Conservation (phyloP, 1,140 invertebrate species). For the Apocrypta bakeri region DNA sequence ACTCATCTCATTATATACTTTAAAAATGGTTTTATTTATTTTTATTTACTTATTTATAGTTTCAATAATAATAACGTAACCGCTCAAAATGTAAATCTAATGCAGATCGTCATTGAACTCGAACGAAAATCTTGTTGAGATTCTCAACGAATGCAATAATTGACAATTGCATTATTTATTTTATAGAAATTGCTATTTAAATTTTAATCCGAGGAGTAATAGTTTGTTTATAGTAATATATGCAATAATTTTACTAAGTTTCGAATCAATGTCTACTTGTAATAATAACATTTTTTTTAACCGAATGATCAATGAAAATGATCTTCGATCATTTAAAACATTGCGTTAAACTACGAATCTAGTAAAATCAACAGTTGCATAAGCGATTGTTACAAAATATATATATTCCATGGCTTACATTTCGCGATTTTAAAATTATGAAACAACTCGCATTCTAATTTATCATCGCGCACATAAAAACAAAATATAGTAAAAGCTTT, state of each 20-base stretch:
- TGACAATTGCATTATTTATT: neutral
- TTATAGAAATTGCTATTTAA: neutral
- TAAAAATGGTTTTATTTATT: too few species aligned
- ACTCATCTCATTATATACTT: too few species aligned
- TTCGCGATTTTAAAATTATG: constrained; percentile 13
- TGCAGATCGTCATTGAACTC: neutral
- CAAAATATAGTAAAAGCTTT: too few species aligned
- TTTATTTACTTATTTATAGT: too few species aligned
- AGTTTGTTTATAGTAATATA: too few species aligned
- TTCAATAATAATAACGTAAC: neutral
- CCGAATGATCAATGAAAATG: too few species aligned
- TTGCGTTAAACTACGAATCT: neutral
- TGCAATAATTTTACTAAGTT: too few species aligned
- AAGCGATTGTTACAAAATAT: neutral
- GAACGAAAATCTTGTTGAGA: neutral
- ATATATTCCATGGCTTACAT: constrained; percentile 1
- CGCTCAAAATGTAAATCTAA: neutral
- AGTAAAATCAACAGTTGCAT: neutral
- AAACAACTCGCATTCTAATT: neutral
- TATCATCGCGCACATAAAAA: neutral
- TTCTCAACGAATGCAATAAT: too few species aligned
- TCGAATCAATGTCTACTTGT: too few species aligned
- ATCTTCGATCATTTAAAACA: neutral
- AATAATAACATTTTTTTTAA: neutral
- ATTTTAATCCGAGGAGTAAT: too few species aligned